Base-by-base conservation (phyloP, 2,113 vertebrate species). In the Chlamydotis undulata region DNA sequence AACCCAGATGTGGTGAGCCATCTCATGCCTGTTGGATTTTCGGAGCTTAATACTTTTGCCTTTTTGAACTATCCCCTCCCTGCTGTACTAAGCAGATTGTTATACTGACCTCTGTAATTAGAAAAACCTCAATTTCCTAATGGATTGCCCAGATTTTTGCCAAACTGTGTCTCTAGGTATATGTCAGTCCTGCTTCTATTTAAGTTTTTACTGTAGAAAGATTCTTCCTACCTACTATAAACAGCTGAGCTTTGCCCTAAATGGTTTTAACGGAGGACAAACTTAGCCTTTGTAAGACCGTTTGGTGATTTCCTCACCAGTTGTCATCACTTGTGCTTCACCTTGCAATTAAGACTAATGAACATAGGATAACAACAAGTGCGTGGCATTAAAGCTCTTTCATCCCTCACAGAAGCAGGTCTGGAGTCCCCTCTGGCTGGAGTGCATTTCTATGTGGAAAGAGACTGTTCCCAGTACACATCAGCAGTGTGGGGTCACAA, bases 1-100 rank as follows among this genome's bases (percentile, higher is more conserved):
- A 57, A 5, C 35, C n/a, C 49, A 59, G 60, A 55, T 17, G 29
- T 0, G 4, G 8, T 16, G 37, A 92, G 33, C n/a, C 12, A n/a
- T 23, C 69, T 50, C 15, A 0, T 1, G 11, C 67, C 60, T 53
- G 12, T 47, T 2, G 0, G 28, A 1, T 37, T 86, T 47, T 14
- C 31, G 14, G 39, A 64, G 29, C 52, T 80, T 53, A 25, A 25
- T 73, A 13, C 15, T 64, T 79, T 2, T 4, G 13, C n/a, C 12
- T 70, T 53, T 91, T 60, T 55, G 45, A 70, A 67, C 59, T 61
- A 3, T 61, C 41, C 25, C 29, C 45, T 84, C 41, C 47, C 60
- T 70, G 37, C 70, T 73, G 22, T 26, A 4, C 19, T 31, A 50
- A 65, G 56, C 47, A 82, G 22, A 69, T 24, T 33, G 26, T 52